Conservation (phyloP, 2,113 vertebrate genomes). For the Actenoides lindsayi region DNA sequence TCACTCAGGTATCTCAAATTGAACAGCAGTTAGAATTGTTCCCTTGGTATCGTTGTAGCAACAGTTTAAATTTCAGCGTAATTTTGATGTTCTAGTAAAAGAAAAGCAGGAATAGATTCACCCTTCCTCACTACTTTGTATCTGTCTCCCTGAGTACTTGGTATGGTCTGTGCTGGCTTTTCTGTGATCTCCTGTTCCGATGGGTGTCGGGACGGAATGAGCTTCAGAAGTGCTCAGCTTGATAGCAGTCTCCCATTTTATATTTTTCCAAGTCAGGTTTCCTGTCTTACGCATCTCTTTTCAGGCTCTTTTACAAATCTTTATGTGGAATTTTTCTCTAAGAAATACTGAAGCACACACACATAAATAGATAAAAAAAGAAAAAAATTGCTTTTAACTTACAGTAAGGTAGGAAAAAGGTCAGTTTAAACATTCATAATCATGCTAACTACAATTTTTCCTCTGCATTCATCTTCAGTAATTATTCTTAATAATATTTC, state of each 20-base stretch:
- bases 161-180: not conserved
- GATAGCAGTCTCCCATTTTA: not conserved
- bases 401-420: not conserved
- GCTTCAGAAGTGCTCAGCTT: not conserved
- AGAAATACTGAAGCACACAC: not conserved
- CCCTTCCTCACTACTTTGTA: not conserved
- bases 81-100: not conserved
- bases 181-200: not conserved
- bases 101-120: not conserved
- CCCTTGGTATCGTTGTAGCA: not conserved
- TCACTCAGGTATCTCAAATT: constrained; percentile 89
- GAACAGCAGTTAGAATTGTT: not conserved
- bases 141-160: not conserved
- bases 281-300: not conserved
- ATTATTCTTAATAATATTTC: not conserved
- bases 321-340: not conserved
- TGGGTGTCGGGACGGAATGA: not conserved
- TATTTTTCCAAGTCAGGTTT: not conserved
- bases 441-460: not conserved
- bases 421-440: not conserved
- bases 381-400: not conserved
- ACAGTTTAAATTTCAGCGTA: not conserved
- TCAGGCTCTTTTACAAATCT: not conserved
- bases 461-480: not conserved
- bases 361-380: no score